Evolutionary conservation across 1,140 invertebrate genomes (phyloP), one percentile per base, ranked within the genome.

Genomic region (Drosophila oshimai): DNA sequence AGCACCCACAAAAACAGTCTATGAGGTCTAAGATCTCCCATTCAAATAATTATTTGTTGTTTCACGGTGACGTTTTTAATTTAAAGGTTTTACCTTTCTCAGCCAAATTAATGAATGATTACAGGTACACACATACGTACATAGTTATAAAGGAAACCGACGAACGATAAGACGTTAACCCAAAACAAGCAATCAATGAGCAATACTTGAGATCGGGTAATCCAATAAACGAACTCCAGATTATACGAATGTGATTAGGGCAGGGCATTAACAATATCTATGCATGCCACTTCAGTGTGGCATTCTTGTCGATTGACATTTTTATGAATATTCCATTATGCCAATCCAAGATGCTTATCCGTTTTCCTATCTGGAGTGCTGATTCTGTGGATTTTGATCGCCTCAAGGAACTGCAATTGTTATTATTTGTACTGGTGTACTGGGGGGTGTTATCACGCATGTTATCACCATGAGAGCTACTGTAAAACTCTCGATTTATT

Each of bases 401-500:
- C 10, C 10, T 24, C 9, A 18, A 24, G 31, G 18, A 26, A n/a
- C 41, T 70, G 28, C 67, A 53, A 53, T 26, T 65, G 24, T 42
- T 51, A 54, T 54, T 80, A 36, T 54, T 62, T 78, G 55, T 62
- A 61, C 33, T 24, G 37, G n/a, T n/a, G n/a, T n/a, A n/a, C n/a
- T n/a, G n/a, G n/a, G n/a, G n/a, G 45, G 26, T 62, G 13, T 37
- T 65, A 68, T 67, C 45, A 64, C n/a, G 28, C 2, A 29, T 26
- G 33, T 64, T 65, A 65, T 65, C 61, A 37, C 26, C n/a, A 50
- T 54, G 69, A 84, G 80, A 78, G 79, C 28, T n/a, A 39, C 78
- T 76, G 46, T 83, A 83, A 83, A 83, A 84, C 78, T 84, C 78
- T 83, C 39, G 31, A 60, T 39, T n/a, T 12, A 10, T 20, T 36